Conservation (phyloP, 2,888 invertebrate genomes). For the Idaea straminata region DNA sequence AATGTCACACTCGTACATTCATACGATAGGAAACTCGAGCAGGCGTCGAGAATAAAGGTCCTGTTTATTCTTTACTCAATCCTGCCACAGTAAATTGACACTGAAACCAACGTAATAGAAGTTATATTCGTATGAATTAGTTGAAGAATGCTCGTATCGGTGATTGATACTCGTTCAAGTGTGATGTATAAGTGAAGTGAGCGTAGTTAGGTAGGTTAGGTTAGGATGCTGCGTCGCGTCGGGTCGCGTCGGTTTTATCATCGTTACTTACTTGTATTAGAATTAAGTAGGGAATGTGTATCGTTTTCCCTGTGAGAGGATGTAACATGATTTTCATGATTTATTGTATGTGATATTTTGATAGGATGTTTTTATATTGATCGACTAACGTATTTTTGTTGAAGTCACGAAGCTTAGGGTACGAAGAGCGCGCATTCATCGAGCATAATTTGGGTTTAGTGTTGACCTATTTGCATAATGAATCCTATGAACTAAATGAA, state of each 20-base stretch:
- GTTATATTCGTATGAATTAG: neutral
- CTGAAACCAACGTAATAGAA: neutral
- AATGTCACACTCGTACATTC: neutral
- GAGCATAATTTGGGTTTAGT: no score
- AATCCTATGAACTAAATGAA: no score
- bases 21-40: neutral
- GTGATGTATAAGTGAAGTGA: neutral
- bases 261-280: conserved; percentile 5
- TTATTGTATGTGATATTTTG: neutral
- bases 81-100: neutral
- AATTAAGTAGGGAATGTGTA: conserved; percentile 1
- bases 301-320: conserved; percentile 3
- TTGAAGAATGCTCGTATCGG: conserved; percentile 11
- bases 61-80: neutral
- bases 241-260: conserved; percentile 19
- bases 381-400: neutral
- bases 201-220: conserved; percentile 3
- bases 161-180: neutral
- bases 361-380: neutral
- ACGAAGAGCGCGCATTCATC: no score
- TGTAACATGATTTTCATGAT: neutral
- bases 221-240: no score
- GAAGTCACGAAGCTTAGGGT: neutral
- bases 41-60: neutral
- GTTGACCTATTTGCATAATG: no score